Evolutionary conservation across 2,888 invertebrate species (phyloP).

Genomic region (Neelides folsomi): DNA sequence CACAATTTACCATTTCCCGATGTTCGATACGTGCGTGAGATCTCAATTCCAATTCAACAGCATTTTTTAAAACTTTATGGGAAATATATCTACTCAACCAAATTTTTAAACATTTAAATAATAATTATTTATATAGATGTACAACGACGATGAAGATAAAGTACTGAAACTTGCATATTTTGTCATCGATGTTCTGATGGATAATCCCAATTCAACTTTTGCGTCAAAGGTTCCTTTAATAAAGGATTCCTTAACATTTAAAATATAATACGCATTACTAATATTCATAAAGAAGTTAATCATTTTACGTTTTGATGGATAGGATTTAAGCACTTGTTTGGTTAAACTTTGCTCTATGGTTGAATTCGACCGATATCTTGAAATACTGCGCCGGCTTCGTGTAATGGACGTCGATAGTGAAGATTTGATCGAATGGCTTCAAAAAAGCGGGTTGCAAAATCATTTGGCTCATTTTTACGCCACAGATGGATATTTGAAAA

Average conservation of each 20-base stretch:
- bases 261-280: neutral
- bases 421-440: constrained; percentile 39
- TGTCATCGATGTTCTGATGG: constrained; percentile 34
- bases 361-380: too few species aligned
- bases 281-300: neutral
- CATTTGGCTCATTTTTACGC: constrained; percentile 39
- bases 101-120: too few species aligned
- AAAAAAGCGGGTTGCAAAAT: constrained; percentile 37
- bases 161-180: constrained; percentile 37
- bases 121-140: constrained; percentile 27
- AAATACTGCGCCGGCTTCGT: constrained; percentile 14
- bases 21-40: constrained; percentile 38
- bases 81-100: too few species aligned
- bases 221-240: constrained; percentile 13
- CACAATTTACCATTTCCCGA: constrained; percentile 41
- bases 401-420: constrained; percentile 35
- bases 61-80: too few species aligned
- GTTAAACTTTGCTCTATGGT: too few species aligned
- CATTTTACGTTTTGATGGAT: constrained; percentile 5
- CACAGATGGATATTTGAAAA: constrained; percentile 37
- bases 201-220: constrained; percentile 37
- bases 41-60: too few species aligned
- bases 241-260: neutral
- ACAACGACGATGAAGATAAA: constrained; percentile 35
- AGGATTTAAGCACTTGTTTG: constrained; percentile 14